These are phyloP conservation scores for Picathartes gymnocephalus DNA, from an alignment of 2,113 vertebrate genomes.

Conservation along the genomic window DNA sequence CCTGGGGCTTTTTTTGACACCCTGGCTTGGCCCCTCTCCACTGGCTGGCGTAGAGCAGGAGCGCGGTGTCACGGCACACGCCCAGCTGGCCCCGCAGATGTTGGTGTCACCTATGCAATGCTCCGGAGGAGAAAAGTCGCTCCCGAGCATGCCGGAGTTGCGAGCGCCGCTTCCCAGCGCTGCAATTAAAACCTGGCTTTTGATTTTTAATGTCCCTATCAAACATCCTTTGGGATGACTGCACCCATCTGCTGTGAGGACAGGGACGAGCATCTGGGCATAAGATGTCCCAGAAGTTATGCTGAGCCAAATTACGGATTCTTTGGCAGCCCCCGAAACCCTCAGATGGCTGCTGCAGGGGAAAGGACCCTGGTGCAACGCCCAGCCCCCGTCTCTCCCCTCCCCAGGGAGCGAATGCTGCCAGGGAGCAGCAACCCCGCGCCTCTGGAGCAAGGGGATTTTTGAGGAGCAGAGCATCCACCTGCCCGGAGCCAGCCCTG, in stretches of 20 bases:
- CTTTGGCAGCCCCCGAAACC: background rate
- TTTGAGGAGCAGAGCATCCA: background rate
- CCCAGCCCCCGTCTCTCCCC: background rate
- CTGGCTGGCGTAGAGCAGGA: background rate
- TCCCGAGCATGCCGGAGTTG: background rate
- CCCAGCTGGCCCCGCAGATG: conserved; percentile 43
- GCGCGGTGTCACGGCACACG: background rate
- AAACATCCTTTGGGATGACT: background rate
- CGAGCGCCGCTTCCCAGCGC: background rate
- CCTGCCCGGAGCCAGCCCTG: background rate
- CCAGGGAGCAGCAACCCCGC: background rate
- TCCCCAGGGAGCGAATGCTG: background rate
- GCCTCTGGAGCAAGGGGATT: background rate
- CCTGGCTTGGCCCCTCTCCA: background rate
- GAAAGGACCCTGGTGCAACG: background rate
- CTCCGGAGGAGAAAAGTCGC: background rate
- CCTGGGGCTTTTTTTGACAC: background rate
- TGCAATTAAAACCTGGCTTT: conserved; percentile 10
- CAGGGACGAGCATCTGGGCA: background rate
- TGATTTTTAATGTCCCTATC: background rate
- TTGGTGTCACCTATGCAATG: background rate
- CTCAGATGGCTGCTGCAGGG: background rate
- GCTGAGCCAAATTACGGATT: accelerated
- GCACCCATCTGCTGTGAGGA: conserved; percentile 21
- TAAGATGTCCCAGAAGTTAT: background rate